phyloP scores from a whole-genome alignment of 2,888 invertebrate genomes.

The Watsonalla cultraria region DNA sequence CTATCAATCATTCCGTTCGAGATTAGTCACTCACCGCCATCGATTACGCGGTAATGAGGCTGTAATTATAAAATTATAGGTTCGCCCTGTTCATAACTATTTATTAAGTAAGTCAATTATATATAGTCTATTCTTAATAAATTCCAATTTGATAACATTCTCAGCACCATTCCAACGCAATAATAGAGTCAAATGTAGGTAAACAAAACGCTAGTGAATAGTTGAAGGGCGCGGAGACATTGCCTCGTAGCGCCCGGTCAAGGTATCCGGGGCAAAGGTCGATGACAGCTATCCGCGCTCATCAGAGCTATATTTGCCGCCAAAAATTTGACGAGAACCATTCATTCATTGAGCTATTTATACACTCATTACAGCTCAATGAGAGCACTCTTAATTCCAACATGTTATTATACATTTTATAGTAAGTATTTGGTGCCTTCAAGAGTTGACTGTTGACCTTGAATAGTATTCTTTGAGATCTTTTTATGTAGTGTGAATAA shows the following conservation, averaged over 20 bases:
- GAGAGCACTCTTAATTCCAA: too few relatives aligned
- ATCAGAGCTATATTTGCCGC: slow-evolving; percentile 43
- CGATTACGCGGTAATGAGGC: not conserved
- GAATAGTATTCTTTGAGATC: too few relatives aligned
- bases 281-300: slow-evolving; percentile 59
- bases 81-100: not conserved
- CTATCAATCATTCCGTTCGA: slow-evolving; percentile 29
- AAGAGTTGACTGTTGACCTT: too few relatives aligned
- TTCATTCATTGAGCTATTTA: slow-evolving; percentile 1
- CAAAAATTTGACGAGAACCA: slow-evolving; percentile 32
- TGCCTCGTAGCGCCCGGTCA: slow-evolving; percentile 67
- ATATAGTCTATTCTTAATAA: not conserved
- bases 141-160: not conserved
- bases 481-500: too few relatives aligned
- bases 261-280: slow-evolving; percentile 78
- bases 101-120: not conserved
- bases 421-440: too few relatives aligned
- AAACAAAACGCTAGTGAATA: slow-evolving; percentile 64
- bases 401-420: too few relatives aligned
- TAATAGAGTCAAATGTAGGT: slow-evolving; percentile 37
- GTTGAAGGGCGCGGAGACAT: slow-evolving; percentile 61
- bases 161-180: not conserved
- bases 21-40: slow-evolving; percentile 27
- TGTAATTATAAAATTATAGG: not conserved
- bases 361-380: too few relatives aligned